phyloP scores from a whole-genome alignment of 2,888 invertebrate genomes.

The Lepeophtheirus nordmannii region DNA sequence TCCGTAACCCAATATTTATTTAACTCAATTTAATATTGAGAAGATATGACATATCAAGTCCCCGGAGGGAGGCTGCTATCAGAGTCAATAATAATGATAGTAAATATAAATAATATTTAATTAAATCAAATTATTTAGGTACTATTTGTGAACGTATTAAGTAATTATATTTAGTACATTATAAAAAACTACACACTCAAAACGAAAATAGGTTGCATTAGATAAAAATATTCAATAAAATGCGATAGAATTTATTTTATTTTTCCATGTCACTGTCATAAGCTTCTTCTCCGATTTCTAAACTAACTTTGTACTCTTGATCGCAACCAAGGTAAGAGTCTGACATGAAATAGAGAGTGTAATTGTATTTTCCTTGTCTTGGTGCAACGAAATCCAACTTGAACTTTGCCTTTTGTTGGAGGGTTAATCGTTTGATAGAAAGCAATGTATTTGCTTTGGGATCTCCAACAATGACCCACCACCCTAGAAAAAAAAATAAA shows the following conservation, averaged over 20 bases:
- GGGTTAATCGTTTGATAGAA: conserved; percentile 87
- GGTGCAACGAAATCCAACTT: conserved; percentile 86
- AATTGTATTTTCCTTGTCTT: conserved; percentile 48
- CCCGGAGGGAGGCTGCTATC: no score
- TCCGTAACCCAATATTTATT: no score
- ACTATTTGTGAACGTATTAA: no score
- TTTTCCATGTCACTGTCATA: conserved; percentile 3
- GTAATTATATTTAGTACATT: no score
- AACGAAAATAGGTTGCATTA: not conserved
- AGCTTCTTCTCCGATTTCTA: conserved; percentile 52
- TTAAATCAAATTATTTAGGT: no score
- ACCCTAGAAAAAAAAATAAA: conserved; percentile 30
- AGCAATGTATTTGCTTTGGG: conserved; percentile 80
- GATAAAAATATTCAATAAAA: not conserved
- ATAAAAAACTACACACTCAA: not conserved
- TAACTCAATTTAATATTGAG: no score
- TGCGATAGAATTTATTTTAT: not conserved
- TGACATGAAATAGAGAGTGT: conserved; percentile 95
- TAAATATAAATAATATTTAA: not conserved
- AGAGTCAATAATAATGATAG: not conserved
- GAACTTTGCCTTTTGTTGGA: conserved; percentile 78
- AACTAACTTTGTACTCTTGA: conserved; percentile 89
- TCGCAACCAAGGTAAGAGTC: conserved; percentile 98
- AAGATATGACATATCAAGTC: no score
- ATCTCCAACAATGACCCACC: conserved; percentile 97